phyloP scores from a whole-genome alignment of 2,113 vertebrate species.

The Tragelaphus imberbis region DNA sequence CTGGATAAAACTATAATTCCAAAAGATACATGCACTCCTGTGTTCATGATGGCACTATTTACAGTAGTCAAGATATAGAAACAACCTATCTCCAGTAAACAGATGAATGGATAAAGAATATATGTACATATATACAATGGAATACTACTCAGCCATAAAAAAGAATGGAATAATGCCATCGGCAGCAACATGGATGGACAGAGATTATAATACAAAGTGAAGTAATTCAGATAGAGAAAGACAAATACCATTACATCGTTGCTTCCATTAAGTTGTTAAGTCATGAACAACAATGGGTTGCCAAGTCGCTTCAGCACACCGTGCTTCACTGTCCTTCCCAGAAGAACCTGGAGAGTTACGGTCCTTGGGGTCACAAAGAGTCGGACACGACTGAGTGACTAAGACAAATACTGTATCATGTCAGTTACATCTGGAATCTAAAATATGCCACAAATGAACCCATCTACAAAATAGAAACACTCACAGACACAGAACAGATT shows the following conservation, averaged over 20 bases:
- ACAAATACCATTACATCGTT: neutral
- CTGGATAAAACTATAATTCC: neutral
- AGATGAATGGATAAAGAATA: neutral
- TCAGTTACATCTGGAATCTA: neutral
- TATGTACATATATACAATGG: neutral
- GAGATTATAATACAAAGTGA: neutral
- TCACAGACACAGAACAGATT: neutral
- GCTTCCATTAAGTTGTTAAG: neutral
- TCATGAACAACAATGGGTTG: neutral
- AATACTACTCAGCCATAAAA: neutral
- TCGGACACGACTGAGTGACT: neutral
- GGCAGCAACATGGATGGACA: neutral
- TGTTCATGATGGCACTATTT: neutral
- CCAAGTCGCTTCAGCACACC: neutral
- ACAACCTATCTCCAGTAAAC: neutral
- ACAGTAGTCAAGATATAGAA: neutral
- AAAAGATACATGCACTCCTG: neutral
- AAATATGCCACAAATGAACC: neutral
- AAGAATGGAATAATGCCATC: neutral
- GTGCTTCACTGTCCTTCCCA: neutral
- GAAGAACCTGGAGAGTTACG: neutral
- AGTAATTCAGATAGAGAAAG: neutral
- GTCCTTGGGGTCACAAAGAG: neutral
- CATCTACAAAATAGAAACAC: neutral
- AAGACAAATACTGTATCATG: neutral